Evolutionary conservation across 2,888 invertebrate species (phyloP), one percentile per base, ranked within the genome.

Genomic region (Eurytoma adleriae): DNA sequence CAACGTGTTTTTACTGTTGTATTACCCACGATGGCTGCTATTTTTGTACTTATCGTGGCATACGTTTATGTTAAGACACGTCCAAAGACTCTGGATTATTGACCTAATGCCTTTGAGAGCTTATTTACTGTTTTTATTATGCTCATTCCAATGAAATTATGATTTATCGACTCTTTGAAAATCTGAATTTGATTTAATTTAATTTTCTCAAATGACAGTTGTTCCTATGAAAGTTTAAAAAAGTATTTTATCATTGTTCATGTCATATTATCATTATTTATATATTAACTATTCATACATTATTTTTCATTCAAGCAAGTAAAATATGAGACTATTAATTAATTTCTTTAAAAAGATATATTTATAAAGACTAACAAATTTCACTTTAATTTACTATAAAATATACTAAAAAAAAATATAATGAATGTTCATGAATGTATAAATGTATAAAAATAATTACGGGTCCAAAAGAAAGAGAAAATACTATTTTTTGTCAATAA

Each of bases 61-160:
- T 96, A 96, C 88, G 94, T 96, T 77, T 96, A 96, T 89, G 89
- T 95, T 66, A 96, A 96, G 91, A 96, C 96, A 16, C 93, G 96
- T 86, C 96, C 96, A 76, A 90, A 90, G 85, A 80, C 86, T 40
- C 78, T 89, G 30, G 90, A 90, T 62, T 90, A 89, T 81, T 90
- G 85, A 89, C 71, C 66, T 61, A 50, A 16, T 52, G 79, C 78
- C 66, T 80, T 24, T 59, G 18, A 50, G 30, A 69, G 30, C 27
- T 18, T 72, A 71, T 57, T 69, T 70, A 3, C 20, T 30, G 61
- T 67, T 30, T 61, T 2, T 57, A 64, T 20, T 61, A 67, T 71
- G n/a, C 71, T 67, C 61, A 67, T 61, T 75, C 69, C 27, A 12
- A 10, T 50, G 16, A 7, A 73, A 18, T 66, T 57, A 40, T 64